phyloP scores from a whole-genome alignment of 2,113 vertebrate species.

The Ovis canadensis region DNA sequence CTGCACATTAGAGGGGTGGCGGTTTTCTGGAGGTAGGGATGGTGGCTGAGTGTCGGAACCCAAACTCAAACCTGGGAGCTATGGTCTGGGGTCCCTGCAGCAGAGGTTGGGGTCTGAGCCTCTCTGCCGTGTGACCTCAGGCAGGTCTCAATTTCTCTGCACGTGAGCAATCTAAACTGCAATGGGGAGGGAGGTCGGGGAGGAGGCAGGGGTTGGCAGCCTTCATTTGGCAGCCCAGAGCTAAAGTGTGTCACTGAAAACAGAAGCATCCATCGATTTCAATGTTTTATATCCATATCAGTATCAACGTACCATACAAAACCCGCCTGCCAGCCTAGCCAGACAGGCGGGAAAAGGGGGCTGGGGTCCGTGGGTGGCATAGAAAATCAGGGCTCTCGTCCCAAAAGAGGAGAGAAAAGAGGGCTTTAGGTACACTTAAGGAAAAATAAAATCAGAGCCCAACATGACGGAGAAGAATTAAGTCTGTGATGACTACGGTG shows the following conservation, averaged over 20 bases:
- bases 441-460: not conserved
- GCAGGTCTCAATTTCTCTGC: not conserved
- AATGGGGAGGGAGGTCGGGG: not conserved
- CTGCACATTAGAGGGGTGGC: not conserved
- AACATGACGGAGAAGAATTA: not conserved
- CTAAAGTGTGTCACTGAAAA: not conserved
- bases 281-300: conserved; percentile 18
- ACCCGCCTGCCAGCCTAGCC: not conserved
- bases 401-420: not conserved
- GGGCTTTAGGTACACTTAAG: not conserved
- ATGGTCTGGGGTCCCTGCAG: not conserved
- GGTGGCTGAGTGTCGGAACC: not conserved
- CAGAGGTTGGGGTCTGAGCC: not conserved
- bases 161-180: not conserved
- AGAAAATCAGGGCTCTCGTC: conserved; percentile 32
- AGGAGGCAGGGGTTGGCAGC: too few relatives aligned
- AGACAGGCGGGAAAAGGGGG: not conserved
- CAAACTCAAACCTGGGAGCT: not conserved
- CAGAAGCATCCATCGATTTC: not conserved
- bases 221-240: not conserved
- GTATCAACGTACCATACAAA: conserved; percentile 63
- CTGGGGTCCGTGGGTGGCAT: not conserved
- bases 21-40: not conserved
- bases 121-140: not conserved
- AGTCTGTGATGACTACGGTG: not conserved